A percentile compares a stretch with the other conserved stretches of the same genome.
phyloP scores from a whole-genome alignment of 2,888 invertebrate species.

The Cephus runcator region DNA sequence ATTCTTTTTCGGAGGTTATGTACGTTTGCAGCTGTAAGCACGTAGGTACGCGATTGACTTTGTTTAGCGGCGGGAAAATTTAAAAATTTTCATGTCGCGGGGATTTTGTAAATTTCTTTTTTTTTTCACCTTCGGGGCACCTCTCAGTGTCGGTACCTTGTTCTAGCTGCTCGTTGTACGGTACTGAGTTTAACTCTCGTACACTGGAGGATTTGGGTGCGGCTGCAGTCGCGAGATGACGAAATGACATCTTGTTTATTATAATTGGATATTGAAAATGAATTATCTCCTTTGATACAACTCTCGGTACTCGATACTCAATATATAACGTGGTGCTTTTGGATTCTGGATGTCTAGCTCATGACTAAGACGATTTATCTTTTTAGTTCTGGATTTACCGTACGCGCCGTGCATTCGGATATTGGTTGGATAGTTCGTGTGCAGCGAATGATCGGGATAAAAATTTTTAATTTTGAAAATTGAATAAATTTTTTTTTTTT shows the following conservation, averaged over 20 bases:
- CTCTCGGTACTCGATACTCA: neutral
- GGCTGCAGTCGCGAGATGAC: conserved; percentile 28
- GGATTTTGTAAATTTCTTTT: neutral
- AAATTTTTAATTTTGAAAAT: neutral
- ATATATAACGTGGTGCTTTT: no score
- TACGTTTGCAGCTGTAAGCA: no score
- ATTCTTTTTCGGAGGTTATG: no score
- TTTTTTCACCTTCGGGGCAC: no score
- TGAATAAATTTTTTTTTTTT: neutral
- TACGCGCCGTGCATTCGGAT: no score
- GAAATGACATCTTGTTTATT: conserved; percentile 44
- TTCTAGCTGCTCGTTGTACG: no score
- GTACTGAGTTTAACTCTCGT: neutral
- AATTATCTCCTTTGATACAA: conserved; percentile 22
- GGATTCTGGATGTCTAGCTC: no score
- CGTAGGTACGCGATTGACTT: neutral
- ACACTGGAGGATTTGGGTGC: conserved; percentile 29
- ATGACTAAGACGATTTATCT: no score
- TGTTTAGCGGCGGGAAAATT: neutral
- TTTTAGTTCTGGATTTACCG: no score
- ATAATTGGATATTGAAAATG: conserved; percentile 38
- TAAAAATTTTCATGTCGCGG: neutral
- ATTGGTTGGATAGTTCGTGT: no score
- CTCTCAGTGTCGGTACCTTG: no score
- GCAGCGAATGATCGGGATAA: no score